These are phyloP conservation scores for Leptobrachium ailaonicum DNA, from an alignment of 2,113 vertebrate species.

Conservation along the genomic window DNA sequence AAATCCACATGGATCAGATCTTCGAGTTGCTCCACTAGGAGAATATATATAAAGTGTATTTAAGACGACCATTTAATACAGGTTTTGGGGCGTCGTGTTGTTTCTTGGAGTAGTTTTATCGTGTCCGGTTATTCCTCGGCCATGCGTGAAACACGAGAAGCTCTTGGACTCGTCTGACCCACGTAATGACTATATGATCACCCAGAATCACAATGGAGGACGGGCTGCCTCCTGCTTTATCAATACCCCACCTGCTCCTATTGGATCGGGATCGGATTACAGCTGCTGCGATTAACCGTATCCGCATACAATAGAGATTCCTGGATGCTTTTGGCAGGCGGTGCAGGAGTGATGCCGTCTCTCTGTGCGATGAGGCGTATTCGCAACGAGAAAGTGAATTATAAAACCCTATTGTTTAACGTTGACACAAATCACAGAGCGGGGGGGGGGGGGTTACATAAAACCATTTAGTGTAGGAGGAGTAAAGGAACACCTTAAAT, in stretches of 20 bases:
- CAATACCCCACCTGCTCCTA: constrained; percentile 5
- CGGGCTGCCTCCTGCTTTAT: neutral
- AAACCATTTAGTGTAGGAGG: no score
- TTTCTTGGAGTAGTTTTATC: no score
- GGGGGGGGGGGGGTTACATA: neutral
- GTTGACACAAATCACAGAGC: neutral
- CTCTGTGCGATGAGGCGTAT: neutral
- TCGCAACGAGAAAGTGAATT: neutral
- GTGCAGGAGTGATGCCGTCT: neutral
- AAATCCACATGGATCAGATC: no score
- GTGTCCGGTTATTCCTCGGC: neutral
- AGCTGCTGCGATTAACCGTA: neutral
- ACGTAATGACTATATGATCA: no score
- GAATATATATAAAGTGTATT: no score
- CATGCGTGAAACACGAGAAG: neutral
- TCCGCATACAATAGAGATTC: neutral
- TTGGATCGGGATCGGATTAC: constrained; percentile 8
- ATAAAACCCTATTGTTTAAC: neutral
- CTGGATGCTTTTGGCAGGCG: neutral
- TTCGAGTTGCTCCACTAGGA: no score
- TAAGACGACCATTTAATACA: no score
- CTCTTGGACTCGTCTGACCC: neutral
- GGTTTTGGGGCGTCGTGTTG: no score
- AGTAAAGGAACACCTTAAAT: no score
- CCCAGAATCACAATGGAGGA: neutral